Evolutionary conservation across 2,113 vertebrate species (phyloP).

Genomic region (western clawed frog (Xenopus tropicalis)): UCB_Xtro_10.0 CM004447.2:5743501-5744000

Average conservation of each 20-base stretch:
- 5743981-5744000: not conserved
- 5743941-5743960: no score
- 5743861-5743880: not conserved
- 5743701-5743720: conserved; percentile 19
- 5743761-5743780: conserved; percentile 33
- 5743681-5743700: conserved; percentile 3
- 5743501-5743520: no score
- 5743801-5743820: not conserved
- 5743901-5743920: not conserved
- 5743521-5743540: not conserved
- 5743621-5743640: not conserved
- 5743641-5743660: conserved; percentile 30
- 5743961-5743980: not conserved
- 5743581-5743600: no score
- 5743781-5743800: conserved; percentile 10
- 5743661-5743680: conserved; percentile 38
- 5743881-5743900: conserved; percentile 18
- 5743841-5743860: conserved; percentile 8
- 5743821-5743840: not conserved
- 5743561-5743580: no score
- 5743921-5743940: not conserved
- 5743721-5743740: not conserved
- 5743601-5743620: no score
- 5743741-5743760: conserved; percentile 26
- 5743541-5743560: not conserved